These are phyloP conservation scores for Mus pahari DNA, from an alignment of 2,113 vertebrate genomes.

Conservation along the genomic window DNA sequence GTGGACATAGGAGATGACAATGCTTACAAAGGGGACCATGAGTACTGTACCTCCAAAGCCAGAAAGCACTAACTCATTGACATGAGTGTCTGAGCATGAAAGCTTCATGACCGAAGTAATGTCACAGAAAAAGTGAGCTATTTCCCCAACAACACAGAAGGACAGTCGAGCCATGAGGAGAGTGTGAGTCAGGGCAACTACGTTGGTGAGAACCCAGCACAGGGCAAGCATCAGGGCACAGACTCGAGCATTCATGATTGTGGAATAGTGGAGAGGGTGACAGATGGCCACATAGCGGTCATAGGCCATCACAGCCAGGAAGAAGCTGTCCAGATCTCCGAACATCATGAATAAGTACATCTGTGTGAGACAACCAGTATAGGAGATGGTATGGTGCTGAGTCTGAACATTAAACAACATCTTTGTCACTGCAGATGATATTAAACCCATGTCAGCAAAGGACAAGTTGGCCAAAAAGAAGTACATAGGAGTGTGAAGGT, in stretches of 20 bases:
- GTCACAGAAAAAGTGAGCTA: slow-evolving; percentile 74
- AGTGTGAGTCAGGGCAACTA: slow-evolving; percentile 46
- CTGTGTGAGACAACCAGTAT: slow-evolving; percentile 69
- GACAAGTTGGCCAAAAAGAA: slow-evolving; percentile 75
- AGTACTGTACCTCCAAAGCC: slow-evolving; percentile 37
- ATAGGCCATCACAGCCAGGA: slow-evolving; percentile 65
- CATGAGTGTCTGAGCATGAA: slow-evolving; percentile 43
- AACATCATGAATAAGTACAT: slow-evolving; percentile 81
- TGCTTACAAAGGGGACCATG: slow-evolving; percentile 24
- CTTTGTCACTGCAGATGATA: slow-evolving; percentile 69
- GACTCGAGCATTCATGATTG: neutral
- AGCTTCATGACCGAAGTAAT: slow-evolving; percentile 59
- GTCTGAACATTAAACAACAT: slow-evolving; percentile 66
- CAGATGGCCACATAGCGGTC: slow-evolving; percentile 69
- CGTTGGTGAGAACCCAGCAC: slow-evolving; percentile 62
- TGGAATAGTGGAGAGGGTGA: slow-evolving; percentile 49
- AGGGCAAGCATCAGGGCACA: slow-evolving; percentile 26
- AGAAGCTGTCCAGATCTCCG: slow-evolving; percentile 76
- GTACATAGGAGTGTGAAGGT: slow-evolving; percentile 71
- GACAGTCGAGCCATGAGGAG: slow-evolving; percentile 49
- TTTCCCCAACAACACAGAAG: slow-evolving; percentile 58
- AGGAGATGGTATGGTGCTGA: slow-evolving; percentile 72
- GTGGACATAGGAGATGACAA: slow-evolving; percentile 59
- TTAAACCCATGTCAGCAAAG: slow-evolving; percentile 73
- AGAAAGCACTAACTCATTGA: slow-evolving; percentile 48